Base-by-base conservation (phyloP, 1,140 invertebrate species). In the Ctenoplectra terminalis region DNA sequence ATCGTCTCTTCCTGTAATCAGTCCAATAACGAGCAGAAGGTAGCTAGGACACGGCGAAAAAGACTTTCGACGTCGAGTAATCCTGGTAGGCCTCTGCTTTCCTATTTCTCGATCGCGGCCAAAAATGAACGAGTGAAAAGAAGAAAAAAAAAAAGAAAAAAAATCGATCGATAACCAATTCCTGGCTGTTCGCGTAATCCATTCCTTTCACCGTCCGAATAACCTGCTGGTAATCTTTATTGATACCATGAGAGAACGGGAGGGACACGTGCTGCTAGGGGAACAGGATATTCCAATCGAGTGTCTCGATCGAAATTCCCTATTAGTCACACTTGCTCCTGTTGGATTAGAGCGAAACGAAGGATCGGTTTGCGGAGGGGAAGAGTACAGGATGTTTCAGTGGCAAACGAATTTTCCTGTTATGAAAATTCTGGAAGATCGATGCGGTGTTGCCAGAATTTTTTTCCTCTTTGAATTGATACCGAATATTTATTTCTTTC, bases 111-210 rank as follows among this genome's bases (percentile, higher is more conserved):
- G 37, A 31, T 31, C 26, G 40, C 54, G 70, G 20, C 46, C 48
- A 43, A 64, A 61, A 71, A 50, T 34, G 52, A 71, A 84, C 46
- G 46, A n/a, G n/a, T n/a, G n/a, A n/a, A n/a, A n/a, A n/a, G 46
- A 4, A 20, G 31, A 34, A 52, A 54, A 9, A 4, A 4, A 40
- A 40, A 26, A 4, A 26, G 23, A 50, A 34, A 70, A 34, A 79
- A 84, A 40, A 64, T 64, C 73, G 83, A 78, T 85, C 79, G 83
- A 82, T 82, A 85, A 72, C 50, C 60, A 85, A 85, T 82, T 73
- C 26, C 56, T 56, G 34, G 67, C 67, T 70, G 67, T 9, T 70
- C 23, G 67, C 46, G 34, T 70, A 70, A 70, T 70, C 67, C 67
- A 46, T 31, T 34, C 29, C 66, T 50, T 69, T 69, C 66, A 50